These are phyloP conservation scores for Danionella cerebrum DNA, from an alignment of 2,113 vertebrate species.

Conservation along the genomic window DNA sequence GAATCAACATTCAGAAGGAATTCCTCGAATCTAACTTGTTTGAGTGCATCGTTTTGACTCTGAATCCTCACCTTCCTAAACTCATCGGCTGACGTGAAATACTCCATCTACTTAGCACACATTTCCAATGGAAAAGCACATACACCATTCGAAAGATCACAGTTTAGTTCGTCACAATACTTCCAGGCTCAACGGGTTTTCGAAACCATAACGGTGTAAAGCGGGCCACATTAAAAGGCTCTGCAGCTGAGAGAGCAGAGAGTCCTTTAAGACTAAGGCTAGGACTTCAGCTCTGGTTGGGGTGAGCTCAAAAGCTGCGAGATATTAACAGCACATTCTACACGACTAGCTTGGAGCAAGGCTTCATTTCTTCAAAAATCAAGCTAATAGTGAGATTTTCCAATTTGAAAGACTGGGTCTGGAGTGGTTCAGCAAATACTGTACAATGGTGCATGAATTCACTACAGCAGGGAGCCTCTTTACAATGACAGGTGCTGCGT, in stretches of 20 bases:
- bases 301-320: neutral
- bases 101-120: neutral
- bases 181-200: neutral
- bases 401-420: neutral
- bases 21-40: conserved; percentile 18
- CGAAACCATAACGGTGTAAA: too few relatives aligned
- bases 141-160: conserved; percentile 27
- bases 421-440: neutral
- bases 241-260: conserved; percentile 37
- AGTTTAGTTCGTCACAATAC: conserved; percentile 29
- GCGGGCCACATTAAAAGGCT: neutral
- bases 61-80: neutral
- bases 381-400: neutral
- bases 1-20: conserved; percentile 32
- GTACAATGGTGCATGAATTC: neutral
- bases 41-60: neutral
- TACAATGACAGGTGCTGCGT: conserved; percentile 27
- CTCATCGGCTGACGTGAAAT: neutral
- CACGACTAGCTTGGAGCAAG: conserved; percentile 40
- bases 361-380: conserved; percentile 29
- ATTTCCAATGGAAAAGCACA: conserved; percentile 23
- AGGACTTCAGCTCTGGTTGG: conserved; percentile 39
- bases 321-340: conserved; percentile 11
- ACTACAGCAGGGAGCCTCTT: neutral
- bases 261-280: conserved; percentile 52